Evolutionary conservation across 2,797 vertebrate species (phyloP).

Genomic region (Nasua narica): DNA sequence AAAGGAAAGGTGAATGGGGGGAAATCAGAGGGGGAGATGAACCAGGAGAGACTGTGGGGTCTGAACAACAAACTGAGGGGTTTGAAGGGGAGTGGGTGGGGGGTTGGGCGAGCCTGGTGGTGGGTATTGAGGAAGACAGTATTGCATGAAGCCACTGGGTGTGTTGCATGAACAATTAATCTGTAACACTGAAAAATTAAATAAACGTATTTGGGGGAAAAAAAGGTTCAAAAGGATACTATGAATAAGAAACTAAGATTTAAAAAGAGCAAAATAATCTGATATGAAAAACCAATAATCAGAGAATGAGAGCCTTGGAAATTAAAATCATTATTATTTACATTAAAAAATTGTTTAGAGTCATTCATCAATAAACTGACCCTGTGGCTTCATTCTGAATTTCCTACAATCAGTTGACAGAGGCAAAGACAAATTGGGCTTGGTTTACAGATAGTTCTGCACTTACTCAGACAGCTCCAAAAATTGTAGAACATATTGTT

Average conservation of each 20-base stretch:
- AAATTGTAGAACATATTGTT: neutral
- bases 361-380: neutral
- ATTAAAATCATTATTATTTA: neutral
- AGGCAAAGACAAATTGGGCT: neutral
- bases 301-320: neutral
- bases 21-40: no score
- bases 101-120: no score
- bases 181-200: no score
- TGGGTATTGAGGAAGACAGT: no score
- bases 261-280: neutral
- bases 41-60: no score
- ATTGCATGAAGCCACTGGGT: no score
- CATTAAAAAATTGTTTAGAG: neutral
- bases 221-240: neutral
- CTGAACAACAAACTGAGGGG: no score
- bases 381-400: fast-evolving
- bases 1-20: no score
- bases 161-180: no score
- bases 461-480: fast-evolving
- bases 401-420: neutral
- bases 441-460: neutral
- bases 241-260: neutral
- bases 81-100: no score
- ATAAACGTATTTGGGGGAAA: no score
- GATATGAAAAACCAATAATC: neutral